Base-by-base conservation (phyloP, 2,113 vertebrate species). In the Archocentrus centrarchus region DNA sequence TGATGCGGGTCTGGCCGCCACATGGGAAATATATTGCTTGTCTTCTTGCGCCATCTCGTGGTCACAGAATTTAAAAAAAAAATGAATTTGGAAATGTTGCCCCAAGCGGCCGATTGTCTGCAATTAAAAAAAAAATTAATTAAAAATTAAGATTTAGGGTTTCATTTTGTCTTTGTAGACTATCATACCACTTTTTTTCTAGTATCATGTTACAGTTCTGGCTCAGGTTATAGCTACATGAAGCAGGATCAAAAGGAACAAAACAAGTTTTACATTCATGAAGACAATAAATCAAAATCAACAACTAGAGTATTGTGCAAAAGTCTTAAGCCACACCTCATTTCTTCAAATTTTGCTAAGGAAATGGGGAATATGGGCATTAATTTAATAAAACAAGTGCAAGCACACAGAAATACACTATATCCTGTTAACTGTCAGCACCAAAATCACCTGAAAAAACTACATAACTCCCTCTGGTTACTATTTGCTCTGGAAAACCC, bases 41-140 rank as follows among this genome's bases (percentile, higher is more conserved):
- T 79, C 35, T 39, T 77, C 14, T 87, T 55, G 4, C 30, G 75
- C 85, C 90, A 93, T 80, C 93, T 89, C 50, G 90, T 90, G 89
- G 83, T n/a, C 11, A 59, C 1, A 20, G 18, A 27, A 3, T 27
- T 27, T 27, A 6, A 22, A 14, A 39, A 5, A 30, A 4, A 17
- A 22, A 73, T 55, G 47, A 73, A n/a, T 55, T 50, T 73, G 47
- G 11, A 17, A 55, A 35, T 73, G 15, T 35, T 55, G 68, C 47
- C 44, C 1, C 2, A 73, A 55, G 47, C 18, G 11, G 27, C 17
- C 6, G 47, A 73, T 47, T 7, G 6, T 55, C 47, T 55, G 62
- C 22, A 50, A 15, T 50, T 50, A 17, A 50, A 50, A 50, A 17
- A 17, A 50, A 39, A 50, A 50, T 15, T 11, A 15, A 47, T 27